Conservation (phyloP, 2,888 invertebrate species). For the Incurvaria masculella region DNA sequence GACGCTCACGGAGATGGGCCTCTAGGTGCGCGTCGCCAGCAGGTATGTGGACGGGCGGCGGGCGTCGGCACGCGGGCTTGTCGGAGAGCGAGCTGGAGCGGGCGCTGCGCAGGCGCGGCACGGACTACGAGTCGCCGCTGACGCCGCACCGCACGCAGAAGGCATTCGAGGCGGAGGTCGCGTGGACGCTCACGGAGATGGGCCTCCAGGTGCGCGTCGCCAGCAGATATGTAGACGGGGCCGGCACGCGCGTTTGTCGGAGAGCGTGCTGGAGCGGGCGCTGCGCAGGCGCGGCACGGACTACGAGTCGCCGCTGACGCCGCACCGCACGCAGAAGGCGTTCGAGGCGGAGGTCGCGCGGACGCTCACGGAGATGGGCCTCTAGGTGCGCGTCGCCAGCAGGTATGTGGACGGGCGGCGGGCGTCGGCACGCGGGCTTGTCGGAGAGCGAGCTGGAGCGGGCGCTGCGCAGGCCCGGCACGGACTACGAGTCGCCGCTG, state of each 20-base stretch:
- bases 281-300: slow-evolving; percentile 82
- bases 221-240: slow-evolving; percentile 69
- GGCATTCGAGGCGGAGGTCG: slow-evolving; percentile 63
- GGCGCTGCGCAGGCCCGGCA: slow-evolving; percentile 72
- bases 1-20: slow-evolving; percentile 63
- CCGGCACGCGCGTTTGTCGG: slow-evolving; percentile 64
- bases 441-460: slow-evolving; percentile 65
- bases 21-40: slow-evolving; percentile 76
- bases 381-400: slow-evolving; percentile 76
- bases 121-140: slow-evolving; percentile 79
- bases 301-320: slow-evolving; percentile 71
- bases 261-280: slow-evolving; percentile 62
- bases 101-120: slow-evolving; percentile 73
- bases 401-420: slow-evolving; percentile 65
- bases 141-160: slow-evolving; percentile 80
- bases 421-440: slow-evolving; percentile 64
- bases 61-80: slow-evolving; percentile 64
- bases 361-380: slow-evolving; percentile 63
- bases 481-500: slow-evolving; percentile 79
- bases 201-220: slow-evolving; percentile 77
- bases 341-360: slow-evolving; percentile 64
- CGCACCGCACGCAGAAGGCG: slow-evolving; percentile 78
- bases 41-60: slow-evolving; percentile 65
- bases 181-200: slow-evolving; percentile 59
- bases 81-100: slow-evolving; percentile 65